A percentile compares a stretch with the other conserved stretches of the same genome.
These are phyloP conservation scores for Phortica okadai DNA, from an alignment of 2,888 invertebrate genomes.

Conservation along the genomic window DNA sequence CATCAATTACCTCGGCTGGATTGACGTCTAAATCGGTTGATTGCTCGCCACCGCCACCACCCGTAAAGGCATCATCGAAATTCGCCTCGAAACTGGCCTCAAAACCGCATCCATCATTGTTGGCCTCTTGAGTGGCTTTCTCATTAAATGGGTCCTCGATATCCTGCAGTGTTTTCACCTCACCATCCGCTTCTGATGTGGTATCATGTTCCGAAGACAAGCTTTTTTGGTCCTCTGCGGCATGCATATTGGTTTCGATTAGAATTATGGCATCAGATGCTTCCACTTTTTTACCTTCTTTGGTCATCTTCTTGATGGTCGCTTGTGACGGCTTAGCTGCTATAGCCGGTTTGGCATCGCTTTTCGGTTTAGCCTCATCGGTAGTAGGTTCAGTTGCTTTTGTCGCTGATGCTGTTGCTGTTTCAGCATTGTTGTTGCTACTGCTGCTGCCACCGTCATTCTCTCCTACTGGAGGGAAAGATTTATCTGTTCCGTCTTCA, in stretches of 20 bases:
- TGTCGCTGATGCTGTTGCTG: conserved; percentile 48
- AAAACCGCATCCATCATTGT: conserved; percentile 62
- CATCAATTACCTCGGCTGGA: conserved; percentile 64
- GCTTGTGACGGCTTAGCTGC: conserved; percentile 42
- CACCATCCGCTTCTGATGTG: conserved; percentile 56
- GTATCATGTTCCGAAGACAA: conserved; percentile 62
- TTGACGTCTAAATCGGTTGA: conserved; percentile 53
- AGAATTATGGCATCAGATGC: conserved; percentile 58
- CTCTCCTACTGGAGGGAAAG: conserved; percentile 82
- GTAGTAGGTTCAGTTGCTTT: conserved; percentile 44
- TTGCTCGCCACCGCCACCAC: conserved; percentile 54
- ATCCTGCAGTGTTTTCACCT: conserved; percentile 64
- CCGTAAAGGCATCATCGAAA: conserved; percentile 76
- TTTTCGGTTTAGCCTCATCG: conserved; percentile 53
- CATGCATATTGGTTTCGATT: conserved; percentile 59
- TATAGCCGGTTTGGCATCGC: conserved; percentile 53
- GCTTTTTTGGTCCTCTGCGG: conserved; percentile 63
- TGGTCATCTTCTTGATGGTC: conserved; percentile 43
- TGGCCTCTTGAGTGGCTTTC: conserved; percentile 48
- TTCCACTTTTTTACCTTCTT: conserved; percentile 64
- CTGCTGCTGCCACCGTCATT: conserved; percentile 52
- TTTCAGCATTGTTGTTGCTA: conserved; percentile 38
- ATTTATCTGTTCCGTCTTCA: conserved; percentile 87
- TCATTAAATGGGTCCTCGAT: conserved; percentile 72
- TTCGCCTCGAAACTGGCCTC: conserved; percentile 76